Conservation (phyloP, 2,888 invertebrate genomes). For the Cerastis rubricosa region DNA sequence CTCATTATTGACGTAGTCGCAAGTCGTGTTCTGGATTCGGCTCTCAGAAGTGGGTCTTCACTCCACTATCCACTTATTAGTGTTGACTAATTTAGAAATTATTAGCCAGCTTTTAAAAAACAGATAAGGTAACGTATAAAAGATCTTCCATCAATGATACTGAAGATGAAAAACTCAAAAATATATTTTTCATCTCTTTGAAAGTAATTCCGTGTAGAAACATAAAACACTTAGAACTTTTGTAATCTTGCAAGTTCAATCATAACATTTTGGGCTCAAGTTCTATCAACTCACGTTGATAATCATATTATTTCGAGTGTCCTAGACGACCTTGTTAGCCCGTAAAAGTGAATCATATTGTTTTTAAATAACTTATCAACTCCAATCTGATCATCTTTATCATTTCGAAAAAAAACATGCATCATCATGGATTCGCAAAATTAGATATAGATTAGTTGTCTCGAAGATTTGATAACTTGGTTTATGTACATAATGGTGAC, state of each 20-base stretch:
- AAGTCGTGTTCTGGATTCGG: background rate
- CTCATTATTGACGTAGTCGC: background rate
- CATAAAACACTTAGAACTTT: background rate
- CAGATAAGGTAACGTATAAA: background rate
- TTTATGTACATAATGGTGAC: constrained; percentile 9
- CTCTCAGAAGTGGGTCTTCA: background rate
- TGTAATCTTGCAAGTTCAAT: background rate
- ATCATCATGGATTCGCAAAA: constrained; percentile 20
- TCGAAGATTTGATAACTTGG: constrained; percentile 11
- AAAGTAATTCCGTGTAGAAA: background rate
- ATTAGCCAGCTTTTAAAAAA: background rate
- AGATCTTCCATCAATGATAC: background rate
- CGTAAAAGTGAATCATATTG: constrained; percentile 19
- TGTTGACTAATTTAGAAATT: background rate
- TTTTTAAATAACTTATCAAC: constrained; percentile 23
- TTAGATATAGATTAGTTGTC: background rate
- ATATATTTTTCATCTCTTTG: background rate
- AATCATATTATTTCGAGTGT: no score
- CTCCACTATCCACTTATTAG: background rate
- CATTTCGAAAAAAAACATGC: constrained; percentile 1
- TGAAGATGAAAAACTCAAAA: background rate
- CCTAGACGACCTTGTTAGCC: background rate
- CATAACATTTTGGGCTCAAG: background rate
- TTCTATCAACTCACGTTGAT: background rate
- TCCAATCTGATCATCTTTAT: constrained; percentile 21